Evolutionary conservation across 37 sponge, comb jelly and placozoan genomes (phyloP), one percentile per base, ranked within the genome.

Genomic region (Chondrosia reniformis): DNA sequence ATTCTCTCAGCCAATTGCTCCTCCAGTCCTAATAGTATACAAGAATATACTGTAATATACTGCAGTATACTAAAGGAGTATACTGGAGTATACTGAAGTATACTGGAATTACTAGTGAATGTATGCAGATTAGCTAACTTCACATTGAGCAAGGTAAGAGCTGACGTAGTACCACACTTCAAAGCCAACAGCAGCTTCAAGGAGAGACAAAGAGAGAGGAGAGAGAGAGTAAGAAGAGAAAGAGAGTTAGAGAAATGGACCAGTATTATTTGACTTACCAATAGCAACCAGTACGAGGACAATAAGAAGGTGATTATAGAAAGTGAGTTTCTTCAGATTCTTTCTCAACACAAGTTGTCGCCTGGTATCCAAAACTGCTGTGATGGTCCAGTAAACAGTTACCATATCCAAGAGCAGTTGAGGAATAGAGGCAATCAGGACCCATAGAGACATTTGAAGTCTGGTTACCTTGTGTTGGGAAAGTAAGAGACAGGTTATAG

Each of bases 241-340:
- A 49, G 52, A 15, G 52, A 49, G 52, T 10, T 10, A 49, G 52
- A 15, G 52, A 49, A 49, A 19, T 19, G 15, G 52, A 15, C n/a
- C 67, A 31, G 19, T 21, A 12, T 22, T 31, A 38, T 42, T 22
- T 1, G 1, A 55, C 84, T 78, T 13, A 85, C 86, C 89, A 25
- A 92, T 33, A 1, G 84, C 86, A 45, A 85, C 82, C 63, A 86
- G 86, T 22, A 93, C 81, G 72, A 93, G 80, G 10, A 84, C 74
- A 63, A 85, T 82, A 2, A 76, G 75, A 22, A 93, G 73, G 45
- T 89, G 90, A 66, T 87, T 89, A 76, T 93, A 93, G 58, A 93
- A 59, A n/a, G 94, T 22, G 1, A 93, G 87, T 61, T 93, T 93
- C 25, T 79, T 67, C 37, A 40, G 61, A 74, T 94, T 94, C 69